Evolutionary conservation across 1,140 invertebrate species (phyloP), one percentile per base, ranked within the genome.

Genomic region (Tyrophagus putrescentiae): DNA sequence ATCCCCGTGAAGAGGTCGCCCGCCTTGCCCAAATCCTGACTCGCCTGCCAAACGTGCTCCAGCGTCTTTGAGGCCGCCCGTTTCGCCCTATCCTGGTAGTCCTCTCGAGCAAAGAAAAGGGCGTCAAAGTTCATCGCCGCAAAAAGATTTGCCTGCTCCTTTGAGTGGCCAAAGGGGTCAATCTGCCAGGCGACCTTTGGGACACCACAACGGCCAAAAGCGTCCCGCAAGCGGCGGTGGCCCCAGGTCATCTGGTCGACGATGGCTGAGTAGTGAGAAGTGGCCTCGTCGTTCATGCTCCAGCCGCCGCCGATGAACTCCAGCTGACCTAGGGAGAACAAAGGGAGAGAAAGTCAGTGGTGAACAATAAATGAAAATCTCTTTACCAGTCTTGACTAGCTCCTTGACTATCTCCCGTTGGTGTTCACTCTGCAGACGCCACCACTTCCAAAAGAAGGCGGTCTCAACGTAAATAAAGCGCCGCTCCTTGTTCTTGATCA

Each of bases 231-330:
- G n/a, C 90, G 79, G 96, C 91, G 13, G 13, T 13, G n/a, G 13
- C 36, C 36, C 13, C 13, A n/a, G 64, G 96, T 86, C n/a, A 96
- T 78, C 71, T 97, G 93, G 65, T 97, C 89, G 33, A 98, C 72
- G 78, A 97, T 89, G 21, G 89, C 83, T 69, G 86, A 95, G 53
- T 95, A 79, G 70, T 95, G 88, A 0, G 87, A 82, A 60, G 86
- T 92, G 0, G 93, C 93, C 76, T 98, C 93, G 68, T 98, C 94
- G 0, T 87, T 90, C 92, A 97, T 97, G 0, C 96, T 91, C 92
- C 92, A 98, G 27, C 92, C 92, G 2, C 92, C 93, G 0, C 88
- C 93, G 0, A 87, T 85, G 65, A 98, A 87, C 72, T 98, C 93
- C 21, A 98, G 75, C 41, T 88, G 79, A n/a, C 89, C 88, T 21